These are phyloP conservation scores for Laothoe populi DNA, from an alignment of 2,888 invertebrate species.

Conservation along the genomic window DNA sequence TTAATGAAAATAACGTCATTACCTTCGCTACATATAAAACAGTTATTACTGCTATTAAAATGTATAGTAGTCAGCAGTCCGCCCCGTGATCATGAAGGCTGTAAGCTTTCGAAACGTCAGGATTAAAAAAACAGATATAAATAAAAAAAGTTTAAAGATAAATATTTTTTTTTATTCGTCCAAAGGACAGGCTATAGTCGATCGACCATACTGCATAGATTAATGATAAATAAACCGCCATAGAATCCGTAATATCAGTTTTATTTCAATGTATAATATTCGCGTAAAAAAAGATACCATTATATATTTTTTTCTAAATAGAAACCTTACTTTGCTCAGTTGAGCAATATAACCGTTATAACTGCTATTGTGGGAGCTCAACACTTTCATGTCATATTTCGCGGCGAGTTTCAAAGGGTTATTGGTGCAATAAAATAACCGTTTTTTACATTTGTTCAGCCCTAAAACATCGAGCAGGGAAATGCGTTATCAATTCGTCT, in stretches of 20 bases:
- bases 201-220: no score
- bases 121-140: no score
- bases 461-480: conserved; percentile 39
- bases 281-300: no score
- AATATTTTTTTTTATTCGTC: no score
- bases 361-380: neutral
- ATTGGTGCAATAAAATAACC: conserved; percentile 23
- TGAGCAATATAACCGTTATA: neutral
- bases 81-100: no score
- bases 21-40: neutral
- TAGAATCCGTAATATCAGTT: no score
- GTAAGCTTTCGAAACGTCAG: no score
- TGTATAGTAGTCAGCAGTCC: no score
- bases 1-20: neutral
- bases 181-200: no score
- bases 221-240: no score
- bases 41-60: neutral
- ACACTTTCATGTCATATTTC: neutral
- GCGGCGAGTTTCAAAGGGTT: conserved; percentile 17
- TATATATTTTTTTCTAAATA: neutral
- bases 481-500: conserved; percentile 59
- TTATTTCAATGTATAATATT: no score
- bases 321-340: neutral
- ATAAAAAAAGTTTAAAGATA: no score
- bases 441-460: conserved; percentile 18